Conservation (phyloP, 2,113 vertebrate genomes). For the Salvator merianae region DNA sequence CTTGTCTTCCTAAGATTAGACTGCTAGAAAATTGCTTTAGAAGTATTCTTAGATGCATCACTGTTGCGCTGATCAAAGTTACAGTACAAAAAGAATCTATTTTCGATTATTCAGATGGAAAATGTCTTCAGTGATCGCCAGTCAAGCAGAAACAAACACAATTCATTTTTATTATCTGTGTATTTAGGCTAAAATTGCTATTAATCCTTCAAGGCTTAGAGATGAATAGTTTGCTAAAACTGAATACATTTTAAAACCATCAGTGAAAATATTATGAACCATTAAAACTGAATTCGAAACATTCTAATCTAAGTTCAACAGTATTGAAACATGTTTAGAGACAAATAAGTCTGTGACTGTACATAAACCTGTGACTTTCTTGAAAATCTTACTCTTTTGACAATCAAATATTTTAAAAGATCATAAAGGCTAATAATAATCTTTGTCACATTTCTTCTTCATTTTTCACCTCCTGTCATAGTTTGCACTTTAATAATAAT, state of each 20-base stretch:
- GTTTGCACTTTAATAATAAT: background rate
- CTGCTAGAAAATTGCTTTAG: background rate
- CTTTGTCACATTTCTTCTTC: too few species aligned
- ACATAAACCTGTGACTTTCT: background rate
- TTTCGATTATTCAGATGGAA: slow-evolving; percentile 13
- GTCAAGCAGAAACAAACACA: slow-evolving; percentile 18
- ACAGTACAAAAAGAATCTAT: slow-evolving; percentile 13
- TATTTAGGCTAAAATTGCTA: slow-evolving; percentile 11
- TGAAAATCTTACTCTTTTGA: background rate
- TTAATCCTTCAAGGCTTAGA: background rate
- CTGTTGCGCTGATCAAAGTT: slow-evolving; percentile 16
- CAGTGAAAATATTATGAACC: background rate
- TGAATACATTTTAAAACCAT: background rate
- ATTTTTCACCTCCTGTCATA: too few species aligned
- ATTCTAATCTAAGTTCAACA: background rate
- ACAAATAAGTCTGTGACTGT: background rate
- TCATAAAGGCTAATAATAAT: background rate
- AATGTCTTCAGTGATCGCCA: background rate
- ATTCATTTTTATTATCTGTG: slow-evolving; percentile 12
- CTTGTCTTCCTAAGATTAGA: background rate
- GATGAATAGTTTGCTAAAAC: slow-evolving; percentile 2
- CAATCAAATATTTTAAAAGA: background rate
- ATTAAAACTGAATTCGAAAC: background rate
- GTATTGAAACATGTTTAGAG: background rate
- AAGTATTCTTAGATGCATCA: background rate